phyloP scores from a whole-genome alignment of 2,888 invertebrate species.

The Hirtodrosophila histrioides region DNA sequence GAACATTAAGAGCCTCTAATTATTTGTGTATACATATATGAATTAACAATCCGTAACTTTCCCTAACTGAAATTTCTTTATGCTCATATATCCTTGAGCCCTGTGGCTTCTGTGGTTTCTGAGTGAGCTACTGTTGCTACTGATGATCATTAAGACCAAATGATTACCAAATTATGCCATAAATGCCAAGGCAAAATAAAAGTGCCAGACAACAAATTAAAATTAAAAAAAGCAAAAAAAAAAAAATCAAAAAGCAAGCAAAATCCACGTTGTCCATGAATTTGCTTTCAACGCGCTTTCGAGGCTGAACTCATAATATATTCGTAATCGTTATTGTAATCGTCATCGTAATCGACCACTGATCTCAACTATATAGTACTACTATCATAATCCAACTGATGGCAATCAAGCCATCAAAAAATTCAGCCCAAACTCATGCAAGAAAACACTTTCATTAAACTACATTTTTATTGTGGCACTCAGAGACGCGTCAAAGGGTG shows the following conservation, averaged over 20 bases:
- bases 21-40: neutral
- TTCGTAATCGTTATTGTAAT: slow-evolving; percentile 21
- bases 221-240: slow-evolving; percentile 9
- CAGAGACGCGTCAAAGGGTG: slow-evolving; percentile 12
- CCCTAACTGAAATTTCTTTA: slow-evolving; percentile 13
- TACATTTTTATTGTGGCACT: slow-evolving; percentile 75
- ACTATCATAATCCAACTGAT: slow-evolving; percentile 64
- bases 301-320: slow-evolving; percentile 43
- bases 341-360: slow-evolving; percentile 38
- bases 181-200: slow-evolving; percentile 73
- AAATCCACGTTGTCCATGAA: slow-evolving; percentile 12
- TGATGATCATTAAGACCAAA: slow-evolving; percentile 31
- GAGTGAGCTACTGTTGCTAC: slow-evolving; percentile 35
- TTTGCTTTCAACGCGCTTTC: slow-evolving; percentile 56
- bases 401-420: slow-evolving; percentile 76
- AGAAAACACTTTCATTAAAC: slow-evolving; percentile 78
- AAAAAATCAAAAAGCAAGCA: no score
- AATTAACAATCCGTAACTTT: slow-evolving; percentile 14
- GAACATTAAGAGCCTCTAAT: no score
- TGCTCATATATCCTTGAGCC: slow-evolving; percentile 6
- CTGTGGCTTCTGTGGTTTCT: slow-evolving; percentile 9
- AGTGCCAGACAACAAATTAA: slow-evolving; percentile 25
- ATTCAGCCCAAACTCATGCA: slow-evolving; percentile 11
- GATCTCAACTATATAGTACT: slow-evolving; percentile 39
- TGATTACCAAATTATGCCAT: slow-evolving; percentile 68